phyloP scores from a whole-genome alignment of 1,140 invertebrate genomes.

The Lordiphosa clarofinis region DNA sequence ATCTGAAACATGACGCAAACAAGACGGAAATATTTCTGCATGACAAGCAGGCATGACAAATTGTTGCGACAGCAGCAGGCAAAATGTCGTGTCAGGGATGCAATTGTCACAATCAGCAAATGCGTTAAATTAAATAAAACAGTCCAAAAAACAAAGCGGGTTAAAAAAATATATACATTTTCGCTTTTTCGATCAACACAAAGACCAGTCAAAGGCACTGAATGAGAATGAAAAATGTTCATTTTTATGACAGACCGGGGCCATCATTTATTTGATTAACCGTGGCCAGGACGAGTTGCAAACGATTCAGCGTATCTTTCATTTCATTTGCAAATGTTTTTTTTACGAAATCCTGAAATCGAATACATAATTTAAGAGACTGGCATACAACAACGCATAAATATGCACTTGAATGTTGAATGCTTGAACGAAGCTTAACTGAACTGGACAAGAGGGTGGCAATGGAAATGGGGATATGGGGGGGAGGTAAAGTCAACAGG shows the following conservation, averaged over 20 bases:
- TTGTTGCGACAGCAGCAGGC: conserved; percentile 35
- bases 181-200: conserved; percentile 12
- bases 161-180: not conserved
- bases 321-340: not conserved
- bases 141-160: too few species aligned
- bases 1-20: conserved; percentile 21
- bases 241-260: conserved; percentile 39
- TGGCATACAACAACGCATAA: conserved; percentile 21
- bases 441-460: conserved; percentile 7
- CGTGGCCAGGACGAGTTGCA: conserved; percentile 7
- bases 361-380: conserved; percentile 54
- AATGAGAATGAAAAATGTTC: conserved; percentile 29
- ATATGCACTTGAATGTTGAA: conserved; percentile 27
- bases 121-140: conserved; percentile 28
- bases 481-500: not conserved
- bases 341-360: conserved; percentile 27
- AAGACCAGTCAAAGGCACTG: conserved; percentile 5
- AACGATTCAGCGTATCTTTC: conserved; percentile 17
- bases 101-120: conserved; percentile 60
- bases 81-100: conserved; percentile 18
- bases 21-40: conserved; percentile 22
- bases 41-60: conserved; percentile 41
- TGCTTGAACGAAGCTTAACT: conserved; percentile 11
- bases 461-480: too few species aligned
- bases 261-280: conserved; percentile 61